These are phyloP conservation scores for Rhinogobius similis DNA, from an alignment of 2,113 vertebrate species.

Conservation along the genomic window DNA sequence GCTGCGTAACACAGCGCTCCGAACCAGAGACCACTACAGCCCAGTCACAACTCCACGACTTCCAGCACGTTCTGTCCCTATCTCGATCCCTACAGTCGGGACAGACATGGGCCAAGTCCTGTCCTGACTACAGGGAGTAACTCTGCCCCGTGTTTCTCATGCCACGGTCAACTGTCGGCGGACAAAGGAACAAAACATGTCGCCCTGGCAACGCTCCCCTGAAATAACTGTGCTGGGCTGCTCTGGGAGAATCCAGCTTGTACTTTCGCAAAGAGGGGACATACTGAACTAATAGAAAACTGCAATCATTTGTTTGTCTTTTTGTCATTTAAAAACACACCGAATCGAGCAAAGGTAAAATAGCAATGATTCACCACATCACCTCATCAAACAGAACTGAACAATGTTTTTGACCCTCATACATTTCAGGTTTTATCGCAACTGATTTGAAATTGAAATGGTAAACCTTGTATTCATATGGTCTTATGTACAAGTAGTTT, in stretches of 20 bases:
- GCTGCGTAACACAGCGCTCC: constrained; percentile 2
- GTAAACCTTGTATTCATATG: too few species aligned
- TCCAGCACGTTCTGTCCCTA: constrained; percentile 41
- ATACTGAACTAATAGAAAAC: constrained; percentile 5
- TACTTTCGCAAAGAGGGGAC: constrained; percentile 23
- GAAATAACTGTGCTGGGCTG: constrained; percentile 41
- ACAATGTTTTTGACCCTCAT: background rate
- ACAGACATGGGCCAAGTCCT: constrained; percentile 44
- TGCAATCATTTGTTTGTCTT: constrained; percentile 14
- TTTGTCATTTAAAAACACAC: constrained; percentile 8
- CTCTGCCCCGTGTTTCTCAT: constrained; percentile 44
- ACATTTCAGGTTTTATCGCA: background rate
- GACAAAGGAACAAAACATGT: constrained; percentile 68
- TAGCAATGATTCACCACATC: background rate
- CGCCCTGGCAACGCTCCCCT: constrained; percentile 50
- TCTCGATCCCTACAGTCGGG: constrained; percentile 24
- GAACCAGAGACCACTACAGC: constrained; percentile 34
- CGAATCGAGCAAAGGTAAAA: background rate
- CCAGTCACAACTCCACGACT: constrained; percentile 41
- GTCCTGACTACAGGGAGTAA: constrained; percentile 44
- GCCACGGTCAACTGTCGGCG: constrained; percentile 51
- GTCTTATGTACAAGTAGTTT: background rate
- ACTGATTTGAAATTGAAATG: background rate
- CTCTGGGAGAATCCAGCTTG: constrained; percentile 41
- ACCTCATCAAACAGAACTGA: constrained; percentile 1